Conservation (phyloP, 2,888 invertebrate species). For the Lithophane semibrunnea region DNA sequence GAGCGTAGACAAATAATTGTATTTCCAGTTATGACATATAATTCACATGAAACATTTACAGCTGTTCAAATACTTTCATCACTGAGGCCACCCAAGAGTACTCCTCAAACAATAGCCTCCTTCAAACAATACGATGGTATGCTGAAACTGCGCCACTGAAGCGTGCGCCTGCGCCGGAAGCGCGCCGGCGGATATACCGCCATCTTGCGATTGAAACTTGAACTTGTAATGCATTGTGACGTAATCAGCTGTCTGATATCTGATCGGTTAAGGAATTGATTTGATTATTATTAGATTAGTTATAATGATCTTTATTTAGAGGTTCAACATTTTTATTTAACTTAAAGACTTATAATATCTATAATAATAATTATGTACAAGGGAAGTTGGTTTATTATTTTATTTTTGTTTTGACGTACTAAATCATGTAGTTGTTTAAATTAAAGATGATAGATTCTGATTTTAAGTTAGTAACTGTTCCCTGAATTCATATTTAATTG, state of each 20-base stretch:
- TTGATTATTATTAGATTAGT: conserved; percentile 34
- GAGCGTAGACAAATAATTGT: conserved; percentile 16
- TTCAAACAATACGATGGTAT: conserved; percentile 62
- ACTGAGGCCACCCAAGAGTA: conserved; percentile 58
- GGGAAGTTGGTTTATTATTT: too few species aligned
- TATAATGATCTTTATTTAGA: background rate
- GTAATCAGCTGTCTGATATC: conserved; percentile 54
- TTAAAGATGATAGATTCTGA: too few species aligned
- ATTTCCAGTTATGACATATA: conserved; percentile 33
- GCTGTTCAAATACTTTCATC: conserved; percentile 59
- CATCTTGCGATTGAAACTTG: conserved; percentile 70
- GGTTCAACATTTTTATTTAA: too few species aligned
- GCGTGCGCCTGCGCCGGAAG: conserved; percentile 62
- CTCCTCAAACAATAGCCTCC: conserved; percentile 61
- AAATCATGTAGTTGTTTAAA: too few species aligned
- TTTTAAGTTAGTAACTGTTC: too few species aligned
- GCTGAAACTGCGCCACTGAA: conserved; percentile 68
- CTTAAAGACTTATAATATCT: too few species aligned
- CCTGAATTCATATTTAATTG: too few species aligned
- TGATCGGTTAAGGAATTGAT: conserved; percentile 48
- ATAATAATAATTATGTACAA: too few species aligned
- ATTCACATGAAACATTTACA: conserved; percentile 35
- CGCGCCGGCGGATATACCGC: conserved; percentile 56
- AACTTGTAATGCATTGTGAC: conserved; percentile 64
- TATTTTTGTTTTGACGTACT: too few species aligned